Conservation (phyloP, 1,140 invertebrate genomes). For the Sycobia sp. region DNA sequence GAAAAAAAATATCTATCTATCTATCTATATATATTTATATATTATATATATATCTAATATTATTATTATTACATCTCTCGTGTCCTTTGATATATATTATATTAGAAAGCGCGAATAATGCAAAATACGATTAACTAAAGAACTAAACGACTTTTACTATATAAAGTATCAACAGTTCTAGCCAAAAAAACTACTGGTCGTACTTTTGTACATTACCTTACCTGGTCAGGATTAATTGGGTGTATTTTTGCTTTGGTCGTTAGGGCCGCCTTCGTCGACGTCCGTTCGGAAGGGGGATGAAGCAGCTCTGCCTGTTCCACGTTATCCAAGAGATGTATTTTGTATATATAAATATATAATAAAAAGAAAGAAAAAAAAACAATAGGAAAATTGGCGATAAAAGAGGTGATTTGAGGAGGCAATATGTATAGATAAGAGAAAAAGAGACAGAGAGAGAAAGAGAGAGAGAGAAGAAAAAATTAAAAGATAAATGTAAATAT, state of each 20-base stretch:
- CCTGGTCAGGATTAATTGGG: constrained; percentile 8
- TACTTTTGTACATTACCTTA: constrained; percentile 23
- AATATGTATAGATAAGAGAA: too few species aligned
- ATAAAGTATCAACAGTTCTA: constrained; percentile 33
- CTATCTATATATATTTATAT: too few species aligned
- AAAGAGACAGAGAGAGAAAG: too few species aligned
- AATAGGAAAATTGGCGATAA: background rate
- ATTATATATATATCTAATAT: too few species aligned
- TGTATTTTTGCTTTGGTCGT: background rate
- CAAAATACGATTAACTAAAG: constrained; percentile 31
- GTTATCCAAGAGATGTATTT: constrained; percentile 13
- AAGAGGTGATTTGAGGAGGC: background rate
- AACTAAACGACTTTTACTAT: constrained; percentile 33
- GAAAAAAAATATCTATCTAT: too few species aligned
- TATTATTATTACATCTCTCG: constrained; percentile 21
- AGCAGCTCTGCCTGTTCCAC: too few species aligned
- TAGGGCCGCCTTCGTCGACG: background rate
- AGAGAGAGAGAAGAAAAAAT: constrained; percentile 28
- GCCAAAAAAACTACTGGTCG: constrained; percentile 27
- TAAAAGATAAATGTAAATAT: constrained; percentile 32
- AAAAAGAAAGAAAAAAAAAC: background rate
- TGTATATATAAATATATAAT: background rate
- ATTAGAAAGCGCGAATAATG: constrained; percentile 30
- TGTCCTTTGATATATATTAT: constrained; percentile 34
- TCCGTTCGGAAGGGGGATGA: too few species aligned